Percentiles rank a stretch among this genome's conserved stretches.
These are phyloP conservation scores for Aphaenogaster ashmeadi DNA, from an alignment of 1,140 invertebrate genomes.

Conservation along the genomic window DNA sequence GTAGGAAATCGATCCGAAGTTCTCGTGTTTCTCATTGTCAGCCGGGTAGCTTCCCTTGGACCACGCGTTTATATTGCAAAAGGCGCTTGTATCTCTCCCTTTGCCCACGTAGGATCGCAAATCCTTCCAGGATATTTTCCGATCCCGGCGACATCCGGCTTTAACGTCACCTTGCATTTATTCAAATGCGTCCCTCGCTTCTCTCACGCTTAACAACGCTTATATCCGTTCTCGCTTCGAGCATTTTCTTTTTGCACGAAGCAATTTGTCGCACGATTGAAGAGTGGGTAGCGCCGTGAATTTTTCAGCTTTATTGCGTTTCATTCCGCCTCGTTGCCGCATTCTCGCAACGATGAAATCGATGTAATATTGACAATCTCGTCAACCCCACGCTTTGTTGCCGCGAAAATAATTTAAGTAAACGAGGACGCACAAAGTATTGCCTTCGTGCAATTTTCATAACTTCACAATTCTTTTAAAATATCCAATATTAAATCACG, in stretches of 20 bases:
- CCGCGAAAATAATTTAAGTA: constrained; percentile 32
- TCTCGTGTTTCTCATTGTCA: constrained; percentile 67
- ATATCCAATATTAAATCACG: constrained; percentile 8
- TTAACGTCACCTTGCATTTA: constrained; percentile 71
- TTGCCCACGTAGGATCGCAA: constrained; percentile 57
- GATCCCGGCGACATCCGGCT: constrained; percentile 71
- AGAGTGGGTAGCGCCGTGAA: constrained; percentile 24
- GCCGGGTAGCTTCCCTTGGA: constrained; percentile 43
- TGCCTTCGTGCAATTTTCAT: constrained; percentile 31
- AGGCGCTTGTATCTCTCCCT: constrained; percentile 62
- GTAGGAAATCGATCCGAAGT: constrained; percentile 49
- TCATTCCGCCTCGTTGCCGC: constrained; percentile 50
- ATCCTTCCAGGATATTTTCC: constrained; percentile 73
- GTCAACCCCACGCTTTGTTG: constrained; percentile 41
- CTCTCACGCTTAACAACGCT: constrained; percentile 44
- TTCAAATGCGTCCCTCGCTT: constrained; percentile 44
- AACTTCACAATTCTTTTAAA: constrained; percentile 21
- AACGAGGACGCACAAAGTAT: background rate
- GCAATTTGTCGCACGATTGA: constrained; percentile 60
- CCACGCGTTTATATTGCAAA: constrained; percentile 70
- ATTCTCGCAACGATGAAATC: constrained; percentile 49
- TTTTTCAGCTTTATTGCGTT: constrained; percentile 57
- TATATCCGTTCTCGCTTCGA: constrained; percentile 54
- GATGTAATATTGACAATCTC: constrained; percentile 53
- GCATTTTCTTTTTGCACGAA: constrained; percentile 47